Evolutionary conservation across 2,888 invertebrate species (phyloP).

Genomic region (Stenurella melanura): DNA sequence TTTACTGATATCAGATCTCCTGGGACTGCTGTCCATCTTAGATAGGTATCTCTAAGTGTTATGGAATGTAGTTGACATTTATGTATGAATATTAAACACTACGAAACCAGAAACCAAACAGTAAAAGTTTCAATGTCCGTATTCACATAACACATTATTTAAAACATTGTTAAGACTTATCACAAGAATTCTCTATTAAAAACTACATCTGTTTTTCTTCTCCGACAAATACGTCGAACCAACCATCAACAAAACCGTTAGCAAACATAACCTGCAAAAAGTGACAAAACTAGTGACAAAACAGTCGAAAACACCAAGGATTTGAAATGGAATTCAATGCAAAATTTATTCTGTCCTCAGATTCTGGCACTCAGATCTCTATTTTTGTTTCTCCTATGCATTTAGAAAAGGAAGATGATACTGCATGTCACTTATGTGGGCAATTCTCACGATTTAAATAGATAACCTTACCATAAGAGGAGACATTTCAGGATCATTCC

Average conservation of each 20-base stretch:
- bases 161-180: constrained; percentile 13
- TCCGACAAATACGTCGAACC: constrained; percentile 6
- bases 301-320: constrained; percentile 17
- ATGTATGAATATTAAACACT: constrained; percentile 14
- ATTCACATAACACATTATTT: constrained; percentile 3
- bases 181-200: constrained; percentile 26
- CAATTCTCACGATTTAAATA: no score
- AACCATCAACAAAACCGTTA: constrained; percentile 6
- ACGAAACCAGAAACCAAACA: neutral
- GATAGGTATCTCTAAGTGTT: neutral
- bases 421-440: no score
- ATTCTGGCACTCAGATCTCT: no score
- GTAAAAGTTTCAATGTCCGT: neutral
- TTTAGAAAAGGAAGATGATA: no score
- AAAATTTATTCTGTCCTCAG: no score
- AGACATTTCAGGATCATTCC: no score
- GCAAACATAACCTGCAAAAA: constrained; percentile 22
- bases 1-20: constrained; percentile 56
- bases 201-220: neutral
- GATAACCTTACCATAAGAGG: no score
- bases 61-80: constrained; percentile 29
- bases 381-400: no score
- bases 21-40: constrained; percentile 13
- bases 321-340: constrained; percentile 22
- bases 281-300: no score